These are phyloP conservation scores for Ormyrus thymus DNA, from an alignment of 2,888 invertebrate genomes.

Conservation along the genomic window DNA sequence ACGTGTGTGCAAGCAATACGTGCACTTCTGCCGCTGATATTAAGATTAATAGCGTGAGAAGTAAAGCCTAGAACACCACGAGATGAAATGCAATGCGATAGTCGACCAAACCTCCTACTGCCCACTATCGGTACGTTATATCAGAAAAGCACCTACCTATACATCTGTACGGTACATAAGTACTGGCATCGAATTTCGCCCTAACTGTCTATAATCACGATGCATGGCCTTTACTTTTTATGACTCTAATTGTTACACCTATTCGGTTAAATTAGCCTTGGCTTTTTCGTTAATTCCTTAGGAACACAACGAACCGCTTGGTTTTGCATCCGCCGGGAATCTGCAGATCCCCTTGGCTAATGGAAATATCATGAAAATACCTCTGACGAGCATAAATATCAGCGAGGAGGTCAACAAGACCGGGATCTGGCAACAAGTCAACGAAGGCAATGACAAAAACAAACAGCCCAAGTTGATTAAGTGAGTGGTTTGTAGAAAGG, in stretches of 20 bases:
- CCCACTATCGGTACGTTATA: slow-evolving; percentile 65
- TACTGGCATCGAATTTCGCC: slow-evolving; percentile 61
- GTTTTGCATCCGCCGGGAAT: slow-evolving; percentile 77
- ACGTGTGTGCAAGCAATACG: slow-evolving; percentile 51
- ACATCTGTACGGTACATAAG: slow-evolving; percentile 50
- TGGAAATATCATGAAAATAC: slow-evolving; percentile 93
- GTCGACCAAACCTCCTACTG: slow-evolving; percentile 62
- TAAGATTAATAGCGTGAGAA: slow-evolving; percentile 43
- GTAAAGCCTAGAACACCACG: slow-evolving; percentile 44
- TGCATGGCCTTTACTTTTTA: slow-evolving; percentile 61
- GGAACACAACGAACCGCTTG: slow-evolving; percentile 70
- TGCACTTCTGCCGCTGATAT: slow-evolving; percentile 46
- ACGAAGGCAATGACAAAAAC: slow-evolving; percentile 80
- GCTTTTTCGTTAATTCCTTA: slow-evolving; percentile 59
- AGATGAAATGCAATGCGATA: slow-evolving; percentile 57
- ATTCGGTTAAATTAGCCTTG: slow-evolving; percentile 42
- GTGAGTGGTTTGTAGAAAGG: slow-evolving; percentile 60
- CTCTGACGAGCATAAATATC: slow-evolving; percentile 89
- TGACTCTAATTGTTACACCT: slow-evolving; percentile 11
- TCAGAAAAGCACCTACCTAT: slow-evolving; percentile 64
- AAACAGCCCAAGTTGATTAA: slow-evolving; percentile 68
- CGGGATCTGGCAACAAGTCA: slow-evolving; percentile 95
- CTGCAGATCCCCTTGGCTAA: slow-evolving; percentile 91
- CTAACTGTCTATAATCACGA: slow-evolving; percentile 54
- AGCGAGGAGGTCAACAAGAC: slow-evolving; percentile 95